Conservation (phyloP, 1,140 invertebrate genomes). For the Copidosoma floridanum region DNA sequence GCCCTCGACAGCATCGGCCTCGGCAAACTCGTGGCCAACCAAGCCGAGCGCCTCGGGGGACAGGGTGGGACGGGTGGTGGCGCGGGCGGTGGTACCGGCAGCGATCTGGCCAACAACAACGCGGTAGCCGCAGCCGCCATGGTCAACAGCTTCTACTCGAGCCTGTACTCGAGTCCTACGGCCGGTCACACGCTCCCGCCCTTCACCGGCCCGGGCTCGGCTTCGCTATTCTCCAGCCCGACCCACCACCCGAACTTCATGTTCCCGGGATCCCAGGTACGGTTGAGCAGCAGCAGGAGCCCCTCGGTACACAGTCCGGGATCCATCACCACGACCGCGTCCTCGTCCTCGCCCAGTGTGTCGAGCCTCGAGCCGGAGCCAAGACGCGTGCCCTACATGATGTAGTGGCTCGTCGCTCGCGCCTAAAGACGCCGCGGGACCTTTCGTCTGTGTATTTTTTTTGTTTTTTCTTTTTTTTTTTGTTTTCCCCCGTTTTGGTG, state of each 20-base stretch:
- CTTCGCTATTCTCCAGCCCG: conserved; percentile 45
- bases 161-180: conserved; percentile 40
- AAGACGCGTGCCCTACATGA: conserved; percentile 59
- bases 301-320: conserved; percentile 28
- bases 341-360: conserved; percentile 39
- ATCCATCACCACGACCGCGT: conserved; percentile 35
- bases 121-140: conserved; percentile 55
- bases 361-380: conserved; percentile 50
- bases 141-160: conserved; percentile 65
- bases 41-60: too few species aligned
- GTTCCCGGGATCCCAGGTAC: background rate
- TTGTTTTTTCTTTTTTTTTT: background rate
- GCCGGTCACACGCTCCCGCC: conserved; percentile 17
- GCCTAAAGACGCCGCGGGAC: background rate
- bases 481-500: background rate
- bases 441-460: background rate
- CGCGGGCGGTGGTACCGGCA: conserved; percentile 53
- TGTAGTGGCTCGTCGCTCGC: conserved; percentile 42
- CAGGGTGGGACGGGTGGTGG: conserved; percentile 8
- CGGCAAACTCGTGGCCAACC: conserved; percentile 57
- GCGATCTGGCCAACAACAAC: conserved; percentile 35
- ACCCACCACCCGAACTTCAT: conserved; percentile 39
- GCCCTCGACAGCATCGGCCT: conserved; percentile 66
- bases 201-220: conserved; percentile 34
- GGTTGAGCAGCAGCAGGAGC: background rate